Conservation (phyloP, 2,888 invertebrate genomes). For the Meta bourneti region DNA sequence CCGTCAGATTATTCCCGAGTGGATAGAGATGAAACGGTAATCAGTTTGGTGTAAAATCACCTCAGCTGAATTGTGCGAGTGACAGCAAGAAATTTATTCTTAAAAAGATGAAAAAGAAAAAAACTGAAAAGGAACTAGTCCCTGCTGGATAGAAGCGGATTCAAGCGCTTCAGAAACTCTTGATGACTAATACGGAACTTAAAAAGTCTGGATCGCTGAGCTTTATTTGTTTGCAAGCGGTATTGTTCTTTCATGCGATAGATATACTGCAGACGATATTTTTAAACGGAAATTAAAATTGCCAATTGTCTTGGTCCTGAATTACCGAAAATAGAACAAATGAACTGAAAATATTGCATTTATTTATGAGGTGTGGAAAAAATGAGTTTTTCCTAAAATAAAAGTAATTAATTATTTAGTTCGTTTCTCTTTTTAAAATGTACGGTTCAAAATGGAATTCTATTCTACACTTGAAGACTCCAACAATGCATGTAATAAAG, state of each 20-base stretch:
- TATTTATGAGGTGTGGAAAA: no score
- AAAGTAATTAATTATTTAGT: no score
- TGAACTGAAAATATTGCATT: no score
- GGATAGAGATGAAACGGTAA: slow-evolving; percentile 4
- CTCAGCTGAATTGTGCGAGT: slow-evolving; percentile 28
- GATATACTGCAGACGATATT: not conserved
- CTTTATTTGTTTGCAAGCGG: slow-evolving; percentile 17
- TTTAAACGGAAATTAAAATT: not conserved
- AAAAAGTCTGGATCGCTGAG: slow-evolving; percentile 2
- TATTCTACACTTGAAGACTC: no score
- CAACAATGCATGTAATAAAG: no score
- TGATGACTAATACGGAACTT: slow-evolving; percentile 55
- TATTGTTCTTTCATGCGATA: slow-evolving; percentile 11
- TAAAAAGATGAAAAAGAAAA: slow-evolving; percentile 16
- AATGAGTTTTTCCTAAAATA: no score
- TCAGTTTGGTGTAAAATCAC: slow-evolving; percentile 52
- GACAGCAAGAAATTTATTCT: slow-evolving; percentile 59
- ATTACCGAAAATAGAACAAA: no score
- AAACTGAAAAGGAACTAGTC: slow-evolving; percentile 42
- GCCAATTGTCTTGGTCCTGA: no score
- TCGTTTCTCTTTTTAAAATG: no score
- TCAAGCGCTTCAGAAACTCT: slow-evolving; percentile 13
- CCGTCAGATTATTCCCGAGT: not conserved
- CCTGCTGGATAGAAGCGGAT: slow-evolving; percentile 70
- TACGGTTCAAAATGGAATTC: no score